These are phyloP conservation scores for Lacerta viridis DNA, from an alignment of 2,797 vertebrate genomes.

Conservation along the genomic window DNA sequence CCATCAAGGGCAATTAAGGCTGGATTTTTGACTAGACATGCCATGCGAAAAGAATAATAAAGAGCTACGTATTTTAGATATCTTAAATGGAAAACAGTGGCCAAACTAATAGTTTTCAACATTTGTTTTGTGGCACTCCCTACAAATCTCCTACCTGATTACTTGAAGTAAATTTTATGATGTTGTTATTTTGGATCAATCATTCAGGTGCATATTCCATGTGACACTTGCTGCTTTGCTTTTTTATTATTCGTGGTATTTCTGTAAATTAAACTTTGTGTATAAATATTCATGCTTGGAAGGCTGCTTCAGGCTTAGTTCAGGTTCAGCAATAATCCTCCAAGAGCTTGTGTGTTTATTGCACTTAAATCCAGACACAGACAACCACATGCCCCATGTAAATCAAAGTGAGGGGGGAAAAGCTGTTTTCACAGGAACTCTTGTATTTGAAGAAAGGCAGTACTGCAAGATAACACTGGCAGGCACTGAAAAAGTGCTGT, in stretches of 20 bases:
- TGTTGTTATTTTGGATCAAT: slow-evolving; percentile 23
- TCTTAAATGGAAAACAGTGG: neutral
- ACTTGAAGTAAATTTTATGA: slow-evolving; percentile 17
- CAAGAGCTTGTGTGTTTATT: slow-evolving; percentile 13
- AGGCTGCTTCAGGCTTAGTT: slow-evolving; percentile 62
- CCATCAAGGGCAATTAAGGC: neutral
- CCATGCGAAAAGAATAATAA: neutral
- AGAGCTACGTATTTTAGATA: neutral
- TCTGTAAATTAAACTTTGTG: slow-evolving; percentile 41
- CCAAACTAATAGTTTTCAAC: neutral
- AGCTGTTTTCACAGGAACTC: neutral
- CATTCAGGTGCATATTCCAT: slow-evolving; percentile 5
- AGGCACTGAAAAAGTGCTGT: neutral
- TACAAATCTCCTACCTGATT: slow-evolving; percentile 4
- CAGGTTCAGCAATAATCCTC: slow-evolving; percentile 52
- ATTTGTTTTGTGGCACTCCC: slow-evolving; percentile 18
- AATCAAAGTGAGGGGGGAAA: slow-evolving; percentile 22
- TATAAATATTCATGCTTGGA: slow-evolving; percentile 65
- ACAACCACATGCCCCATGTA: neutral
- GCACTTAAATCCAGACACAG: slow-evolving; percentile 33
- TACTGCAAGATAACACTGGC: slow-evolving; percentile 3
- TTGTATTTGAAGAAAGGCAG: neutral
- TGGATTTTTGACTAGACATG: slow-evolving; percentile 6
- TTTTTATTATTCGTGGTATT: slow-evolving; percentile 39
- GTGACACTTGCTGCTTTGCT: slow-evolving; percentile 29